Evolutionary conservation across 2,113 vertebrate genomes (phyloP), one percentile per base, ranked within the genome.

Genomic region (Atractosteus spatula): DNA sequence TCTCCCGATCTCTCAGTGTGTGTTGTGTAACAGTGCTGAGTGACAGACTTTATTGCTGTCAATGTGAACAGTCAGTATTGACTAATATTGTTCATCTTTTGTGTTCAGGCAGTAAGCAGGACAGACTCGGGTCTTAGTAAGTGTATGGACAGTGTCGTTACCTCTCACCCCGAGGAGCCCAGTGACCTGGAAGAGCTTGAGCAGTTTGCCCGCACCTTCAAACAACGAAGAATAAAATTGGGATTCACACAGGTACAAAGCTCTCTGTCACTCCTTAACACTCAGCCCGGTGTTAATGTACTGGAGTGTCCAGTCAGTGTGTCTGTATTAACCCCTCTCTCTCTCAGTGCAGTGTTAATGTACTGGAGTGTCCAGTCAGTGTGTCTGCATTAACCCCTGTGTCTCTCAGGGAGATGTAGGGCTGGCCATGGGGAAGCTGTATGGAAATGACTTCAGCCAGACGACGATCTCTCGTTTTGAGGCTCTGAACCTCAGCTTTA

Each of bases 381-480:
- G 17, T 29, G 17, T 29, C 17, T 29, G 17, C 1, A 29, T 29
- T 0, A 29, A 29, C 17, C 0, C 17, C 8, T 55, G 3, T 14
- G 13, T 5, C 14, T 17, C 5, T 0, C 78, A 97, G 95, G 95
- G 95, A 62, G 95, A 97, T 4, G 95, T 97, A 7, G 95, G 95
- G 61, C 78, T 97, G 87, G 95, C 95, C 62, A 97, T 97, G 95
- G 95, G 95, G 71, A 97, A 97, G 80, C 93, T 97, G 67, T 97
- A 97, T 0, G 95, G 95, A 54, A 97, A 97, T 3, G 95, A 97
- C 84, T 97, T 97, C 88, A 96, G 95, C 83, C 95, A 97, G 84
- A 97, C 95, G 43, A 96, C 95, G 76, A 96, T 97, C 86, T 97
- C 95, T 41, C 95, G 95, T 85, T 97, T 96, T 2, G 95, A 97